These are phyloP conservation scores for Pangasius sanitwongsei DNA, from an alignment of 2,797 vertebrate genomes.

Conservation along the genomic window DNA sequence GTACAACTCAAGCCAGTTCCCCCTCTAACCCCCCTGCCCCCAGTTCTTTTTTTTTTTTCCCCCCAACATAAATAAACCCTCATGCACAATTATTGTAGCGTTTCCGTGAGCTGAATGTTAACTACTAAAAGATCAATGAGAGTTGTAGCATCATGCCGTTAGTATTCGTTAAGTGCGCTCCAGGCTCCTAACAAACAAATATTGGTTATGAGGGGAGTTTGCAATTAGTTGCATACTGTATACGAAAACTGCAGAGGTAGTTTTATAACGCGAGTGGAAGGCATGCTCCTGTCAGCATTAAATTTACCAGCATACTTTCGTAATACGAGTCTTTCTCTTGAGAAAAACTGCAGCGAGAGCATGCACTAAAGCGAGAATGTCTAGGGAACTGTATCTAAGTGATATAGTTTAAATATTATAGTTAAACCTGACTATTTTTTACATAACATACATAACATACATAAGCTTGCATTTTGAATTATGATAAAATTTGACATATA, in stretches of 20 bases:
- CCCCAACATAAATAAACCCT: constrained; percentile 28
- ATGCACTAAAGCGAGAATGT: not conserved
- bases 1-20: not conserved
- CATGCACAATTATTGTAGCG: constrained; percentile 24
- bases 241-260: not conserved
- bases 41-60: not conserved
- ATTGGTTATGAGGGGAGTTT: constrained; percentile 48
- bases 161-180: constrained; percentile 37
- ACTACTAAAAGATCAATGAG: constrained; percentile 48
- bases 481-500: not conserved
- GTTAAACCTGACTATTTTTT: not conserved
- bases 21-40: not conserved
- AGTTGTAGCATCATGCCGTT: constrained; percentile 36
- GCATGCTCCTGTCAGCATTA: constrained; percentile 10
- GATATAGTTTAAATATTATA: not conserved
- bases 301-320: not conserved
- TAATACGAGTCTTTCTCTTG: not conserved
- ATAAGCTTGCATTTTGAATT: not conserved
- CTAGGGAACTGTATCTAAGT: not conserved
- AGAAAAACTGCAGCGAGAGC: not conserved
- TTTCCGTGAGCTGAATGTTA: constrained; percentile 32
- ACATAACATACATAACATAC: not conserved
- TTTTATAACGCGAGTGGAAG: not conserved
- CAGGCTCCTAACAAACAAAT: constrained; percentile 41
- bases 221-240: constrained; percentile 45